Base-by-base conservation (phyloP, 2,113 vertebrate species). In the Scalopus aquaticus region DNA sequence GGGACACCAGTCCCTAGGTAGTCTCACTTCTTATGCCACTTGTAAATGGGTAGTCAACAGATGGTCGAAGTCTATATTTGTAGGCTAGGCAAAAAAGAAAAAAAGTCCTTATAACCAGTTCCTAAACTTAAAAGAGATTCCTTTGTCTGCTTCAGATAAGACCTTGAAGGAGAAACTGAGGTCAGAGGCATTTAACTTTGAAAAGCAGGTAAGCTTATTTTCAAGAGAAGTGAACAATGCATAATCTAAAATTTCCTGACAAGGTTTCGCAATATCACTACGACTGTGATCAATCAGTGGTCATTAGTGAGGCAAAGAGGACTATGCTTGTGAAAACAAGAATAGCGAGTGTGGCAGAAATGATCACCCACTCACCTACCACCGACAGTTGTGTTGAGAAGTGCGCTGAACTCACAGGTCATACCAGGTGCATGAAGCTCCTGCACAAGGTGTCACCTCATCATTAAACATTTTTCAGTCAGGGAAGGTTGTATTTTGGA, bases 11-110 rank as follows among this genome's bases (percentile, higher is more conserved):
- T 82, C 46, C 44, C 69, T n/a, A 44, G 67, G 35, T 37, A 72
- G 30, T 94, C 72, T 87, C 92, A 77, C 35, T 95, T 85, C 51
- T 90, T 95, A 83, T 79, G 90, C 42, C 51, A 95, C 96, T 85
- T 96, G 88, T 89, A 88, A 92, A 93, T 58, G 76, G 91, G 73
- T 92, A 95, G 67, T 88, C 73, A 95, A 85, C 90, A 96, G 81
- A 95, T 92, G 96, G 90, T 37, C 58, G 35, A 84, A n/a, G 56
- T 94, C 64, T 95, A 65, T 95, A 95, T 95, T 82, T 96, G 54
- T 76, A 96, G 88, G 82, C 37, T 44, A 44, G 44, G 44, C 5
- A 44, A 44, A 44, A 44, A 44, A 44, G 9, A 73, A 74, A 67
- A 67, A 67, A 74, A 65, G 60, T 35, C 9, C 49, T 93, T 85